Base-by-base conservation (phyloP, 2,797 vertebrate genomes). In the Gastrophryne carolinensis region DNA sequence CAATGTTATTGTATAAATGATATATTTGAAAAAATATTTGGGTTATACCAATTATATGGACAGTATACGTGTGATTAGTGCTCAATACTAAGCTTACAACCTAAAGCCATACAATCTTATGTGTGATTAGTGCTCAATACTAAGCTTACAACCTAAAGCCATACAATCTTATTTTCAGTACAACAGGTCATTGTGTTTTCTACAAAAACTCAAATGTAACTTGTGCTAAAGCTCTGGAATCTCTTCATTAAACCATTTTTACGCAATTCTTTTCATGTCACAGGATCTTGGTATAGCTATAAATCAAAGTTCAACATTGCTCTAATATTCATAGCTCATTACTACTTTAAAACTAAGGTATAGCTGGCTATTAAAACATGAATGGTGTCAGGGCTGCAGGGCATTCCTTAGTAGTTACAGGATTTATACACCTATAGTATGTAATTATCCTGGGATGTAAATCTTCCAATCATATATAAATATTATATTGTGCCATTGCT, bases 321-420 rank as follows among this genome's bases (percentile, higher is more conserved):
- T 66, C 47, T 66, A 52, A 66, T 66, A 66, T 66, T 66, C 64
- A 53, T 66, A 53, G 64, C 64, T 66, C 64, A 66, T 66, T 66
- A 66, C 35, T 66, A 34, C 64, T 66, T 66, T 66, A 66, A 66
- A 66, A 53, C 47, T 52, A 32, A 53, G 52, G 64, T 68, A 56
- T 13, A 68, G 7, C 32, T 39, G 23, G 39, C 65, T 11, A 67
- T 37, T 68, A 24, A 68, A 68, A 39, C 21, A 53, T 30, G 11
- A 15, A 15, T 26, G n/a, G 32, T 41, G 23, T 39, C 50, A 68
- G 30, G 23, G 37, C 30, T 3, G 9, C 23, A 66, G 64, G 47
- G 13, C 64, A 66, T 13, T 53, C 32, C 23, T 23, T 52, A 19
- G 29, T 13, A 39, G 49, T 41, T 68, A 17, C 50, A 41, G 19